Evolutionary conservation across 2,888 invertebrate species (phyloP).

Genomic region (Mythimna pallens): DNA sequence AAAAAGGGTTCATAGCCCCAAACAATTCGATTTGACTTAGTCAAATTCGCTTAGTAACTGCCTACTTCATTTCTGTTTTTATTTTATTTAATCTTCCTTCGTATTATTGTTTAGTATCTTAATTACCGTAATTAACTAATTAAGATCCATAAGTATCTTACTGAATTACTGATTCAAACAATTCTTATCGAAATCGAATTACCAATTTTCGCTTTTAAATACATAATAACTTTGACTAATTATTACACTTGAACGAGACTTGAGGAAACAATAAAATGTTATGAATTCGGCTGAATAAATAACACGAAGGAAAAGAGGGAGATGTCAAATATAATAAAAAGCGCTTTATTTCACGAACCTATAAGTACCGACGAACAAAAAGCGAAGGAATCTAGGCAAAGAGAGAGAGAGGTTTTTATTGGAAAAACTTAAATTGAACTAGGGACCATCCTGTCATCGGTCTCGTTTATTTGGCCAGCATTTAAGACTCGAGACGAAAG

Average conservation of each 20-base stretch:
- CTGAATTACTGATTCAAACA: not conserved
- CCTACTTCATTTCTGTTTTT: not conserved
- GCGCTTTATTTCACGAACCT: conserved; percentile 49
- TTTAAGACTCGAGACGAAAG: conserved; percentile 67
- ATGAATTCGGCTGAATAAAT: conserved; percentile 45
- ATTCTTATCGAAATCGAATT: not conserved
- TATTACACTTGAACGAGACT: conserved; percentile 28
- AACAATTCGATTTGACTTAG: not conserved
- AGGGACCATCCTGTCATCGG: conserved; percentile 53
- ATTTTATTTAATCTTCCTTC: not conserved
- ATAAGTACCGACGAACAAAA: conserved; percentile 45
- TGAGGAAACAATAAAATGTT: conserved; percentile 47
- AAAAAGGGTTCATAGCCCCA: not conserved
- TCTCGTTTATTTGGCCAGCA: conserved; percentile 66
- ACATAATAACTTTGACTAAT: conserved; percentile 20
- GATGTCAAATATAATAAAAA: conserved; percentile 56
- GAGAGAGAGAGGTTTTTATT: conserved; percentile 42
- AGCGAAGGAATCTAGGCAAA: conserved; percentile 46
- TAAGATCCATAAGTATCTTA: too few relatives aligned
- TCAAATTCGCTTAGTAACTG: not conserved
- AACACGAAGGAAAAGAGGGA: conserved; percentile 33
- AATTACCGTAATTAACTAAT: too few relatives aligned
- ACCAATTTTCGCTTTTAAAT: not conserved
- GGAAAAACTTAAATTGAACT: conserved; percentile 59
- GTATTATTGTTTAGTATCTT: not conserved